phyloP scores from a whole-genome alignment of 2,797 vertebrate genomes.

The Pseudotriccus pelzelni region DNA sequence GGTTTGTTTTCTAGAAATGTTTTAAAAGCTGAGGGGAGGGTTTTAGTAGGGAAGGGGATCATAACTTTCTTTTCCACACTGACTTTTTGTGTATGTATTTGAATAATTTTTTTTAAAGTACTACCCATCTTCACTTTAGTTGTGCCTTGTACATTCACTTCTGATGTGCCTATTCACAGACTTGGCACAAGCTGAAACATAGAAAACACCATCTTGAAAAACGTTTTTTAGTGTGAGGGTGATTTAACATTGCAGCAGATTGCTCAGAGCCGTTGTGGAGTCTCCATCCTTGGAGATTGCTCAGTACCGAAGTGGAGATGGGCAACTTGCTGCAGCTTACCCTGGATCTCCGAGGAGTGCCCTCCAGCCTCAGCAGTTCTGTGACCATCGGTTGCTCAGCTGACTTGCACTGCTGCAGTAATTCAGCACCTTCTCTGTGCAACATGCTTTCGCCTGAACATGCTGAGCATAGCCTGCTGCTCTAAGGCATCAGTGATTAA shows the following conservation, averaged over 20 bases:
- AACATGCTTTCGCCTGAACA: not conserved
- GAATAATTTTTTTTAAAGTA: not conserved
- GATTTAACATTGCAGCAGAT: not conserved
- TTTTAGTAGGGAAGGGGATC: not conserved
- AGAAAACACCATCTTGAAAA: not conserved
- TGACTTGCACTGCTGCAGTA: not conserved
- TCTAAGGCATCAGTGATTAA: not conserved
- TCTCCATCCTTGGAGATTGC: not conserved
- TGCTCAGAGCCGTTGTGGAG: not conserved
- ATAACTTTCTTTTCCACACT: not conserved
- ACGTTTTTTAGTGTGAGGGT: not conserved
- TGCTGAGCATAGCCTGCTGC: not conserved
- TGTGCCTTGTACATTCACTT: not conserved
- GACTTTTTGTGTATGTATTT: not conserved
- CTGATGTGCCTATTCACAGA: not conserved
- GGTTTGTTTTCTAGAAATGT: constrained; percentile 36
- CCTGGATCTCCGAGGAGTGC: not conserved
- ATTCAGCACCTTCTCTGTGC: not conserved
- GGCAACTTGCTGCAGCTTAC: not conserved
- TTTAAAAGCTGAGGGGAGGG: constrained; percentile 7
- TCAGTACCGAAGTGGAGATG: not conserved
- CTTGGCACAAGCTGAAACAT: not conserved
- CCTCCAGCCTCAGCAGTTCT: not conserved
- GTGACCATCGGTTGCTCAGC: not conserved
- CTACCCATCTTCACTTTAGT: not conserved